Evolutionary conservation across 2,888 invertebrate species (phyloP), one percentile per base, ranked within the genome.

Genomic region (Agrotis puta): DNA sequence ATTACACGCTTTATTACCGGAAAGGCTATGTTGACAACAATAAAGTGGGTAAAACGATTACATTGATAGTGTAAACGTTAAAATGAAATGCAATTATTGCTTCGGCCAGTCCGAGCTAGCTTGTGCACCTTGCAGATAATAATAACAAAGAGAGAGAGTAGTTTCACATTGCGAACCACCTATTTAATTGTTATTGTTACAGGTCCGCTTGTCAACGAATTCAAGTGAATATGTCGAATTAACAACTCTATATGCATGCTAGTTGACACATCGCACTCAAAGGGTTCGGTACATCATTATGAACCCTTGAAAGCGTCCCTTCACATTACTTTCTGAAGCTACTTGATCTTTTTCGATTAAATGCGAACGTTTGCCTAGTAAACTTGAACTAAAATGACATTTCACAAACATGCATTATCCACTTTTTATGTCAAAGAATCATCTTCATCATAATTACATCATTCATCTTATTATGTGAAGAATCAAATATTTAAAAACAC

Each of bases 281-380:
- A 88, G 89, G 87, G 88, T 88, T 88, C 73, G 81, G 87, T 77
- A 79, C 85, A 85, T 88, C 88, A 89, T 88, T 87, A 88, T 67
- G 72, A 63, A 72, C 85, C 84, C 77, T 75, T 74, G 68, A 48
- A 71, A 75, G 77, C 62, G 64, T 78, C 79, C 81, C 77, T 56
- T 70, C 56, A 72, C 74, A 82, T 82, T 83, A 79, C 85, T 79
- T 74, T 84, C 81, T 72, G 78, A 83, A 79, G 70, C 64, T 66
- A 64, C 65, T 70, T 79, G 58, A 83, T 83, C 71, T 72, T 82
- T 68, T 81, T 45, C 59, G 51, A 79, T 74, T 53, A 73, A 72
- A 79, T 53, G 64, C 65, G 48, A 43, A 72, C 59, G 18, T 48
- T 48, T 27, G 39, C 39, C 20, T n/a, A 14, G 24, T 54, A 33